Percentiles rank a stretch among this genome's conserved stretches.
These are phyloP conservation scores for Drosophila rhopaloa DNA, from an alignment of 1,140 invertebrate species.

Conservation along the genomic window DNA sequence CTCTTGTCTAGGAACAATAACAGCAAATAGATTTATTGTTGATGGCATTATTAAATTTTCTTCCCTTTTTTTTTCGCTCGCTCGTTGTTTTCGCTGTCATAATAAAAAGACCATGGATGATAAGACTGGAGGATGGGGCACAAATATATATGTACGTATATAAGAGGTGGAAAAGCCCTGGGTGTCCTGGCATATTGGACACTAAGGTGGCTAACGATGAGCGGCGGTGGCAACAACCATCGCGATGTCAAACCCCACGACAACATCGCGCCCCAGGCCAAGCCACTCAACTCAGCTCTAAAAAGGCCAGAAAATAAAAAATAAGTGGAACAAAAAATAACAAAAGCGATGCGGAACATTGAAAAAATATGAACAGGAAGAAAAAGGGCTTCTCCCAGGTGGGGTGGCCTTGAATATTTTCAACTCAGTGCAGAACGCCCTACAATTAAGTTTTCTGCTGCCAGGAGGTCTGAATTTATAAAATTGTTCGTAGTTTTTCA, in stretches of 20 bases:
- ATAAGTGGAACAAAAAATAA: slow-evolving; percentile 29
- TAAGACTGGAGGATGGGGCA: neutral
- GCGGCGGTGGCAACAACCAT: slow-evolving; percentile 42
- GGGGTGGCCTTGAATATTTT: slow-evolving; percentile 16
- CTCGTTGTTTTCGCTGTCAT: slow-evolving; percentile 59
- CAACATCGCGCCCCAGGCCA: slow-evolving; percentile 63
- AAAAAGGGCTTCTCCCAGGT: neutral
- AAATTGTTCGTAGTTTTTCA: slow-evolving; percentile 7
- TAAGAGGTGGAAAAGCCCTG: slow-evolving; percentile 18
- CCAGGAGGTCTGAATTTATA: neutral
- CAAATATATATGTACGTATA: neutral
- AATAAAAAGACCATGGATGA: slow-evolving; percentile 59
- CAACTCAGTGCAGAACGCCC: neutral
- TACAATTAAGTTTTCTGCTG: slow-evolving; percentile 13
- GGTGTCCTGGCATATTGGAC: slow-evolving; percentile 45
- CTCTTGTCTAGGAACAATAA: slow-evolving; percentile 69
- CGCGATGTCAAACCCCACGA: slow-evolving; percentile 69
- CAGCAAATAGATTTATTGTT: slow-evolving; percentile 82
- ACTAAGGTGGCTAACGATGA: slow-evolving; percentile 67
- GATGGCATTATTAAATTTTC: slow-evolving; percentile 81
- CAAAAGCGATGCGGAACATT: slow-evolving; percentile 28
- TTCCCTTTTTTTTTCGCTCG: slow-evolving; percentile 39
- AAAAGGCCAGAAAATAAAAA: slow-evolving; percentile 1
- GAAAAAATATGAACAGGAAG: slow-evolving; percentile 39
- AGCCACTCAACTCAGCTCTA: slow-evolving; percentile 37